Percentiles rank a stretch among this genome's conserved stretches.
phyloP scores from a whole-genome alignment of 2,797 vertebrate genomes.

The Lateolabrax maculatus region DNA sequence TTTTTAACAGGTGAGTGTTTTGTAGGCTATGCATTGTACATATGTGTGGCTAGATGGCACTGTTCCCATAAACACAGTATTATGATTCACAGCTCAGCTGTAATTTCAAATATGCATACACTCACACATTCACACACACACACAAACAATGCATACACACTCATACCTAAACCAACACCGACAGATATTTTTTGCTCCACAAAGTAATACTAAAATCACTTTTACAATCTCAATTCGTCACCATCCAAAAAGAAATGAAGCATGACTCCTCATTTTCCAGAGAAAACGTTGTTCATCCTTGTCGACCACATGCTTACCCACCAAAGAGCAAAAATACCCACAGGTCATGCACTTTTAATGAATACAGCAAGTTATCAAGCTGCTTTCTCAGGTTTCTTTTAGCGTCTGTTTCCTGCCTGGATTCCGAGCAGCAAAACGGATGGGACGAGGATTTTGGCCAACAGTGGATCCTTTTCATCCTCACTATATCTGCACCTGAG shows the following conservation, averaged over 20 bases:
- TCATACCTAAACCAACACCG: conserved; percentile 16
- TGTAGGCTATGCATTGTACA: conserved; percentile 49
- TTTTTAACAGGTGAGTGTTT: conserved; percentile 40
- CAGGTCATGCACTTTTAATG: conserved; percentile 27
- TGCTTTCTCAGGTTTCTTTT: conserved; percentile 49
- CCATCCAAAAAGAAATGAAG: conserved; percentile 18
- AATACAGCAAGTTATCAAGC: conserved; percentile 32
- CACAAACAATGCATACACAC: not conserved
- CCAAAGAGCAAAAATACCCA: conserved; percentile 1
- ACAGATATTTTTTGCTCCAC: conserved; percentile 26
- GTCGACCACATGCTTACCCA: conserved; percentile 1
- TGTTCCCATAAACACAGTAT: conserved; percentile 59
- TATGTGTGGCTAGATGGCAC: conserved; percentile 68
- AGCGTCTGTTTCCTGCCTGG: conserved; percentile 27
- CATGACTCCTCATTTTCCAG: conserved; percentile 22
- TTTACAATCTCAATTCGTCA: conserved; percentile 25
- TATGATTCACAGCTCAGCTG: conserved; percentile 68
- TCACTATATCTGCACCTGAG: conserved; percentile 27
- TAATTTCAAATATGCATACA: conserved; percentile 25
- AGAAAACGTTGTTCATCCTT: conserved; percentile 25
- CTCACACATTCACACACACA: not conserved
- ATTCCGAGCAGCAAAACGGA: conserved; percentile 49
- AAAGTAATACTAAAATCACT: conserved; percentile 54
- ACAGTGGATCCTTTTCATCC: conserved; percentile 17
- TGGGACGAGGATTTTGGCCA: conserved; percentile 1